phyloP scores from a whole-genome alignment of 2,888 invertebrate genomes.

The Rhamnusium bicolor region DNA sequence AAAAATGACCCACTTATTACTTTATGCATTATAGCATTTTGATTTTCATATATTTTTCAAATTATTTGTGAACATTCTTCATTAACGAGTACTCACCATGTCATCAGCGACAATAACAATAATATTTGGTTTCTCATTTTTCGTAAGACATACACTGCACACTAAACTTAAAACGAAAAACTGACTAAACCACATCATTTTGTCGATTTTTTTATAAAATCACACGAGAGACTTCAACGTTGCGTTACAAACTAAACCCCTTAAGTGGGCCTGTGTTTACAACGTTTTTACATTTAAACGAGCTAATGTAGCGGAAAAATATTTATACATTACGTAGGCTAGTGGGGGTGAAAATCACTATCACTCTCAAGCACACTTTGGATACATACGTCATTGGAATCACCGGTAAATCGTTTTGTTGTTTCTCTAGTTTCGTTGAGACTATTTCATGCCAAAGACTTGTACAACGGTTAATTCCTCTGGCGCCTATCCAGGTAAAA shows the following conservation, averaged over 20 bases:
- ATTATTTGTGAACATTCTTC: too few species aligned
- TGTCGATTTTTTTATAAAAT: background rate
- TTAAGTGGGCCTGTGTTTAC: background rate
- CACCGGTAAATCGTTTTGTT: background rate
- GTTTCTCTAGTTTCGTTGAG: too few species aligned
- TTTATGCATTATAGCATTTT: too few species aligned
- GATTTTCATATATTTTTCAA: too few species aligned
- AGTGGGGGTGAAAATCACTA: slow-evolving; percentile 22
- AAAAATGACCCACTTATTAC: too few species aligned
- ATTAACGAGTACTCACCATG: slow-evolving; percentile 79
- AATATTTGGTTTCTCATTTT: slow-evolving; percentile 75
- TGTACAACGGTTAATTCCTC: background rate
- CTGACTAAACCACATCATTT: slow-evolving; percentile 8
- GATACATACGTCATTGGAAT: slow-evolving; percentile 12
- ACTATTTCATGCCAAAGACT: background rate
- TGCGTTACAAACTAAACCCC: slow-evolving; percentile 15
- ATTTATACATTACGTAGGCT: slow-evolving; percentile 9
- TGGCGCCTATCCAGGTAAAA: too few species aligned
- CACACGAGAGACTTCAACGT: slow-evolving; percentile 10
- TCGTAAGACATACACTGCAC: background rate
- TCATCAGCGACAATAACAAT: slow-evolving; percentile 88
- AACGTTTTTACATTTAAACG: slow-evolving; percentile 13
- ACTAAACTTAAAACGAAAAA: slow-evolving; percentile 11
- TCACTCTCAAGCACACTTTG: slow-evolving; percentile 3
- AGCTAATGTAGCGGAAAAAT: slow-evolving; percentile 18